Evolutionary conservation across 2,797 vertebrate genomes (phyloP).

Genomic region (Paguma larvata): DNA sequence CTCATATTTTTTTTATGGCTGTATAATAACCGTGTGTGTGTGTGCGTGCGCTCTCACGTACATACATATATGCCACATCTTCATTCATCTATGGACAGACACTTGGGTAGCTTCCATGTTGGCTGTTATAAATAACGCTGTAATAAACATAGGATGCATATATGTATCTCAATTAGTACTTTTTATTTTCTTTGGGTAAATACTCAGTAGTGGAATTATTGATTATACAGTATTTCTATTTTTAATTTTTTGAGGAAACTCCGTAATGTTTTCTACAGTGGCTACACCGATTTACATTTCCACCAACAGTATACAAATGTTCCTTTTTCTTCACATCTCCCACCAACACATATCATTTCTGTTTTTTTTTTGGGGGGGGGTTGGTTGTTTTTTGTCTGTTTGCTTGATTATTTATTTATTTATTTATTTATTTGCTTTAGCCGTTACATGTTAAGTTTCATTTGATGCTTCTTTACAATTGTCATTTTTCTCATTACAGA

Average conservation of each 20-base stretch:
- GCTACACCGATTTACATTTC: not conserved
- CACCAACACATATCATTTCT: not conserved
- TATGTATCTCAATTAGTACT: not conserved
- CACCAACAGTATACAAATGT: not conserved
- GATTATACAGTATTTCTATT: not conserved
- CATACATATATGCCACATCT: not conserved
- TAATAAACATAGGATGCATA: not conserved
- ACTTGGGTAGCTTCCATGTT: not conserved
- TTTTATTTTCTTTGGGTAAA: not conserved
- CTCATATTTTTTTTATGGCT: not conserved
- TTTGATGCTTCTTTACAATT: not conserved
- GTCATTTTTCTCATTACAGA: not conserved
- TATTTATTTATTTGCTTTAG: not conserved
- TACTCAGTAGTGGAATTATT: not conserved
- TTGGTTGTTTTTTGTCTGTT: not conserved
- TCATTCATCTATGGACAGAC: not conserved
- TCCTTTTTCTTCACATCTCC: not conserved
- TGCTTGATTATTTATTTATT: not conserved
- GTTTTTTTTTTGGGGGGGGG: too few relatives aligned
- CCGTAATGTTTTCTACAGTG: not conserved
- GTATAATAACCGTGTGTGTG: not conserved
- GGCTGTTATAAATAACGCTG: not conserved
- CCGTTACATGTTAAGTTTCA: not conserved
- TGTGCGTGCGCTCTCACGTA: accelerated
- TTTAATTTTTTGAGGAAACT: not conserved